Conservation (phyloP, 2,797 vertebrate genomes). For the Halcyon chelicuti region DNA sequence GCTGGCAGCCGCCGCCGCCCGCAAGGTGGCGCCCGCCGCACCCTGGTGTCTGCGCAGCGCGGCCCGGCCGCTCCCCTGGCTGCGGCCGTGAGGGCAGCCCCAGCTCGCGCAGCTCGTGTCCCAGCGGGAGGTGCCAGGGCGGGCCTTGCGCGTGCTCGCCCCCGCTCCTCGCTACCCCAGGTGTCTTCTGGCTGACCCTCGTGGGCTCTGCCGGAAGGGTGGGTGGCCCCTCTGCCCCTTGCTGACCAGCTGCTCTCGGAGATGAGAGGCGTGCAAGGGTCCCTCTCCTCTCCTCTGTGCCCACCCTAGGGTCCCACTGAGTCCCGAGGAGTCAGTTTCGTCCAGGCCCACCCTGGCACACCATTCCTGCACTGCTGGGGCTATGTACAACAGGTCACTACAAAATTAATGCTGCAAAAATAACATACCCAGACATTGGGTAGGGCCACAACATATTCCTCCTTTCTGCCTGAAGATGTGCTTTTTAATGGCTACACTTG, state of each 20-base stretch:
- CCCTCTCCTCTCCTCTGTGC: accelerated
- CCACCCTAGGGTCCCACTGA: accelerated
- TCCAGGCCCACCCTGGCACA: background rate
- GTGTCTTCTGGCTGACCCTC: background rate
- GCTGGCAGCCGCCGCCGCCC: background rate
- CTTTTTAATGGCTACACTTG: accelerated
- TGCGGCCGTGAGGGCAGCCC: background rate
- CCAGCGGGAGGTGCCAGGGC: too few relatives aligned
- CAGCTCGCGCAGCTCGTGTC: too few relatives aligned
- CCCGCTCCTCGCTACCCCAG: too few relatives aligned
- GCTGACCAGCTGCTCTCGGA: too few relatives aligned
- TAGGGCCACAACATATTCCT: background rate
- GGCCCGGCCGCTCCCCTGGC: too few relatives aligned
- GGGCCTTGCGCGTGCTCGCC: background rate
- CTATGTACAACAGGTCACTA: accelerated
- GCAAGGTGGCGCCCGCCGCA: background rate
- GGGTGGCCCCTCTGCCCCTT: background rate
- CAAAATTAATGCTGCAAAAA: background rate
- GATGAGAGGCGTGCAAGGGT: background rate
- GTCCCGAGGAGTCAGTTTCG: accelerated
- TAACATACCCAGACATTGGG: too few relatives aligned
- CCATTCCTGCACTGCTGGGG: accelerated
- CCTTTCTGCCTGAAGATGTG: background rate
- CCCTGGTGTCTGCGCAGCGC: background rate
- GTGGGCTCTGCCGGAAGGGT: background rate